Base-by-base conservation (phyloP, 2,888 invertebrate species). In the Ferdinandea cuprea region DNA sequence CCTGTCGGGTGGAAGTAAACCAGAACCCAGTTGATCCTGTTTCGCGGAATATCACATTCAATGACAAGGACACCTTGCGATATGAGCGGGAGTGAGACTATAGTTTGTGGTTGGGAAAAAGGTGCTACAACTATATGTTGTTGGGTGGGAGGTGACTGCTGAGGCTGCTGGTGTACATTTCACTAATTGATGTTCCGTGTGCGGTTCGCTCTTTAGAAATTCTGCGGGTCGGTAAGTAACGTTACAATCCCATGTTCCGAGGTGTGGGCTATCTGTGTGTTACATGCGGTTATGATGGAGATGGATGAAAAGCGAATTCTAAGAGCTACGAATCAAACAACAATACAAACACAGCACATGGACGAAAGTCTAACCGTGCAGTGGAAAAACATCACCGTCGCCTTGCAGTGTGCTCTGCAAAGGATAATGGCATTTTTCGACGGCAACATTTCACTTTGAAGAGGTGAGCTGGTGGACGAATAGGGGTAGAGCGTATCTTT, bases 141-240 rank as follows among this genome's bases (percentile, higher is more conserved):
- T 68, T 44, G n/a, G n/a, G n/a, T n/a, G n/a, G n/a, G n/a, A n/a
- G n/a, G n/a, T 56, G 56, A 17, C 19, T 21, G 42, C 17, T 13
- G 11, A 7, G 13, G 13, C n/a, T 5, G 30, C 19, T 8, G 73
- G 40, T 52, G 35, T 54, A 63, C 63, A 72, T 72, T 42, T 72
- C 58, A 63, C 72, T 78, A 72, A 78, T 78, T 78, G 63, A 72
- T 65, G 71, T 65, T 63, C 19, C 63, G 37, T 56, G 48, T 77
- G 71, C 30, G 54, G 52, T 68, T 52, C 6, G 15, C 6, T 40
- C 52, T 48, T 40, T 68, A 37, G 50, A 59, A 44, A 58, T 13
- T 50, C 35, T 76, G 21, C 15, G 11, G 15, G 54, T 42, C 54
- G 54, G 13, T 28, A 73, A 46, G 21, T 25, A 68, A 68, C 44